Base-by-base conservation (phyloP, 2,797 vertebrate species). In the Capromys pilorides region DNA sequence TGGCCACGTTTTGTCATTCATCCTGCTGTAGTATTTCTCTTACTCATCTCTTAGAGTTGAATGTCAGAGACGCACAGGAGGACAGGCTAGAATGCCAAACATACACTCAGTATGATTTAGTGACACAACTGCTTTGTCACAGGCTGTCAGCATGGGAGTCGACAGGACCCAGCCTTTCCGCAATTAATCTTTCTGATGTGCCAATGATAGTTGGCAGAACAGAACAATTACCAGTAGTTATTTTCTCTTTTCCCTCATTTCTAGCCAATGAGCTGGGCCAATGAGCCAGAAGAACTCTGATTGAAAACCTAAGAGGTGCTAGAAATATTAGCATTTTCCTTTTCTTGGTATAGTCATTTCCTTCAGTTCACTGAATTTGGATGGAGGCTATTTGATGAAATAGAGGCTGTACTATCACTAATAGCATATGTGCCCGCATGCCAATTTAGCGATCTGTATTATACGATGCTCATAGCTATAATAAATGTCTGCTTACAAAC, bases 161-260 rank as follows among this genome's bases (percentile, higher is more conserved):
- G 96, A 88, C 85, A 93, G 84, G 82, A 93, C 62, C 77, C 62
- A 64, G 1, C 86, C 91, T 75, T 94, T 94, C 80, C 95, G 86
- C 31, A 83, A 88, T 95, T 94, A 94, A 96, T 97, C 94, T 96
- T 95, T 90, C 86, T 95, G 94, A 97, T 85, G 45, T 36, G 86
- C 49, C 80, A 80, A 41, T 82, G 95, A 94, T 85, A 90, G 66
- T 96, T 88, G 59, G 28, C 92, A 95, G 92, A 94, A 95, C 82
- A 88, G 90, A 86, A 95, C 0, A 7, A 97, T 95, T 93, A 93
- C 75, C 82, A 95, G 79, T 88, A 94, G 64, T 92, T 95, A 90
- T 90, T 94, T 57, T 66, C 61, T 95, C 79, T 91, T 95, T 95
- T 57, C 54, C 36, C 54, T 93, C 71, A 84, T 95, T 96, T 36